Evolutionary conservation across 2,797 vertebrate species (phyloP), one percentile per base, ranked within the genome.

Genomic region (Acanthurus leucopareius): DNA sequence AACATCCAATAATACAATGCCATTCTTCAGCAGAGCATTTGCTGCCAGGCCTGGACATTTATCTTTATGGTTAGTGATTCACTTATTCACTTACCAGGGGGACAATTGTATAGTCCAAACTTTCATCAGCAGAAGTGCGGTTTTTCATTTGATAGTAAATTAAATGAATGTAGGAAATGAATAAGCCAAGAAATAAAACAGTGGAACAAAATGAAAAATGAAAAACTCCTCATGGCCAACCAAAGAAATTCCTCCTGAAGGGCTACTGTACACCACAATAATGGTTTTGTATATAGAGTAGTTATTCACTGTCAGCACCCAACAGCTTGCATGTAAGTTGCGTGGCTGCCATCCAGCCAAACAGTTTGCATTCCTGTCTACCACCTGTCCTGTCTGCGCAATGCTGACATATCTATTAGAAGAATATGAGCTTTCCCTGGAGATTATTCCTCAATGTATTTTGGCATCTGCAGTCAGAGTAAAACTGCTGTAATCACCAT

Each of bases 1-100:
- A 91, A 86, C 77, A 73, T 74, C 77, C 70, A 88, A 89, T 88
- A 82, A 88, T 80, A 88, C 54, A 7, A 32, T 49, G 82, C 73
- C 82, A 74, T 90, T 89, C 78, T 75, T 86, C 86, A 71, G 80
- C 69, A 60, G 74, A 90, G 85, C 87, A 89, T 93, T 91, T 91
- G 92, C 80, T 80, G 73, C 75, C 79, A 79, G 10, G 67, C 60
- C 84, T 73, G 69, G 69, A 67, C 73, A 87, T 91, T 92, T 89
- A 82, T 93, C 90, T 90, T 91, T 80, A 88, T 85, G 52, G 86
- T 85, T 80, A 82, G 85, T 89, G 89, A 35, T 35, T 35, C 32
- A 35, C 32, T 35, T 35, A 93, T 87, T 89, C 72, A 86, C 80
- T 91, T 91, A 83, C 77, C 42, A 73, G 71, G 35, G 52, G 68